Conservation (phyloP, 2,797 vertebrate genomes). For the Sciaenops ocellatus region DNA sequence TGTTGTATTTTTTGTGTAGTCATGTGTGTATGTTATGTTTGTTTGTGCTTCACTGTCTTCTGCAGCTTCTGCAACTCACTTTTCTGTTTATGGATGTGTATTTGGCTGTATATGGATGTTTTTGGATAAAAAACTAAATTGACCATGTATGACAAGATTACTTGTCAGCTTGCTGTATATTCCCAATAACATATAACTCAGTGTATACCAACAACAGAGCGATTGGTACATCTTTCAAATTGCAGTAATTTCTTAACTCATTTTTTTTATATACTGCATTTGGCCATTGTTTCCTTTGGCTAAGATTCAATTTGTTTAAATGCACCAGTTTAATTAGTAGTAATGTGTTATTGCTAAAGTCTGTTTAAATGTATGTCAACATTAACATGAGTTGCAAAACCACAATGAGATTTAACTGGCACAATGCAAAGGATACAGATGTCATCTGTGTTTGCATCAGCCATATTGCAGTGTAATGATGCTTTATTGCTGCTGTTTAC, state of each 20-base stretch:
- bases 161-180: neutral
- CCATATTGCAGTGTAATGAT: neutral
- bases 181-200: neutral
- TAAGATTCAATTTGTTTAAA: neutral
- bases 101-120: neutral
- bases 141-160: neutral
- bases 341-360: neutral
- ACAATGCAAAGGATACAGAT: neutral
- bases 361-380: neutral
- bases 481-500: neutral
- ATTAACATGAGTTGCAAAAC: neutral
- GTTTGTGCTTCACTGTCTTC: slow-evolving; percentile 6
- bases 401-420: neutral
- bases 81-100: neutral
- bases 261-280: neutral
- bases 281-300: neutral
- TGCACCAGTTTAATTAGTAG: neutral
- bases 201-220: neutral
- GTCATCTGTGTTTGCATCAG: slow-evolving; percentile 44
- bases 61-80: slow-evolving; percentile 14
- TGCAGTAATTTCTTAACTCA: neutral
- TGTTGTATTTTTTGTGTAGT: slow-evolving; percentile 17
- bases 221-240: neutral
- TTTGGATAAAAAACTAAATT: neutral
- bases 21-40: neutral